Evolutionary conservation across 2,888 invertebrate genomes (phyloP).

Genomic region (Metacarcinus magister): DNA sequence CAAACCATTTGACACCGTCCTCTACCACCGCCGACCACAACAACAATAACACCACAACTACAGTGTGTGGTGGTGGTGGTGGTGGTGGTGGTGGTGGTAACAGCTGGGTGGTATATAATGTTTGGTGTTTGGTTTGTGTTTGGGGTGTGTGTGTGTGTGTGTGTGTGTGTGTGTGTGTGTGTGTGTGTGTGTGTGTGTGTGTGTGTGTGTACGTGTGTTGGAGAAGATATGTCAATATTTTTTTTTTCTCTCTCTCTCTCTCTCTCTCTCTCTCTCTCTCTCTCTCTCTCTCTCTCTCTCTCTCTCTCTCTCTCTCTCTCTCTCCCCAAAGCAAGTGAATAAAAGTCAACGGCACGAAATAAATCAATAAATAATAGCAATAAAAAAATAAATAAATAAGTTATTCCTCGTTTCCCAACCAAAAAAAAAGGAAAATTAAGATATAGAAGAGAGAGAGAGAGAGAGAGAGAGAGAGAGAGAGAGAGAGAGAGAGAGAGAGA

Average conservation of each 20-base stretch:
- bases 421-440: too few species aligned
- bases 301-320: background rate
- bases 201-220: too few species aligned
- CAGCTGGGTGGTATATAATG: too few species aligned
- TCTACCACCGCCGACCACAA: background rate
- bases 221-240: background rate
- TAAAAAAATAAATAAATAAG: too few species aligned
- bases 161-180: too few species aligned
- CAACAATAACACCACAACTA: background rate
- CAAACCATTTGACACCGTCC: background rate
- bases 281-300: constrained; percentile 26
- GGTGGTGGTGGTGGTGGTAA: background rate
- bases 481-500: background rate
- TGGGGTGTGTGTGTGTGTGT: too few species aligned
- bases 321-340: too few species aligned
- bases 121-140: too few species aligned
- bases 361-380: too few species aligned
- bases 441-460: background rate
- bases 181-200: too few species aligned
- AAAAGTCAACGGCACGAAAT: too few species aligned
- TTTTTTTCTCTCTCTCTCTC: background rate
- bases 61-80: background rate
- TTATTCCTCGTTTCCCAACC: too few species aligned
- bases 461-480: background rate
- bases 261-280: constrained; percentile 26